Conservation (phyloP, 1,140 invertebrate genomes). For the Pinna nobilis region DNA sequence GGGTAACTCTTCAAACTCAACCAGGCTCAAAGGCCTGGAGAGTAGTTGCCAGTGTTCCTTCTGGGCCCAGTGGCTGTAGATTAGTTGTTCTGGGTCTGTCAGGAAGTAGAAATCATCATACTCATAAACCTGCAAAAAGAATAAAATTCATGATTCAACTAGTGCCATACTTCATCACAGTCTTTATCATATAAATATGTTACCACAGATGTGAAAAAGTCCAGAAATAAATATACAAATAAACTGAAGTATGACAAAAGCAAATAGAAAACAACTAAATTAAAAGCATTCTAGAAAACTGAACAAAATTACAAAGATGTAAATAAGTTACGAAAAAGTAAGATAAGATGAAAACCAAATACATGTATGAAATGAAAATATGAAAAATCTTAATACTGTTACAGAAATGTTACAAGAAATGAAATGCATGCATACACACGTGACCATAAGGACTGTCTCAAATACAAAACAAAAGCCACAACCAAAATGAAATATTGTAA, state of each 20-base stretch:
- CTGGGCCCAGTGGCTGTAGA: slow-evolving; percentile 74
- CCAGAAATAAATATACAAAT: neutral
- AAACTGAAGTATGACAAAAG: neutral
- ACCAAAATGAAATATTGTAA: too few relatives aligned
- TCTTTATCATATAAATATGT: too few relatives aligned
- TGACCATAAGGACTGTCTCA: too few relatives aligned
- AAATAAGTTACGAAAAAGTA: too few relatives aligned
- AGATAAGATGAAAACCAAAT: too few relatives aligned
- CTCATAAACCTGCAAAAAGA: slow-evolving; percentile 68
- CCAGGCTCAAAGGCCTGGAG: slow-evolving; percentile 54
- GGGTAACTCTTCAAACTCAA: slow-evolving; percentile 73
- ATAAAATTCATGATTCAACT: neutral
- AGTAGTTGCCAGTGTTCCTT: slow-evolving; percentile 73
- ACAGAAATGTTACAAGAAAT: too few relatives aligned
- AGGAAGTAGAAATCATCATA: slow-evolving; percentile 76
- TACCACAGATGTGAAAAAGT: too few relatives aligned
- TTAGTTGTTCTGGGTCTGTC: slow-evolving; percentile 73
- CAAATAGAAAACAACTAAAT: neutral
- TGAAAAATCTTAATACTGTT: too few relatives aligned
- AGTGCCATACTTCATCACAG: neutral
- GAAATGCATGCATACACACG: too few relatives aligned
- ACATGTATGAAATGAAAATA: too few relatives aligned
- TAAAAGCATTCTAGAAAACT: slow-evolving; percentile 7
- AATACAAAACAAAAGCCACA: too few relatives aligned
- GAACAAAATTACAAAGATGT: too few relatives aligned